phyloP scores from a whole-genome alignment of 2,113 vertebrate genomes.

The Turnix velox region DNA sequence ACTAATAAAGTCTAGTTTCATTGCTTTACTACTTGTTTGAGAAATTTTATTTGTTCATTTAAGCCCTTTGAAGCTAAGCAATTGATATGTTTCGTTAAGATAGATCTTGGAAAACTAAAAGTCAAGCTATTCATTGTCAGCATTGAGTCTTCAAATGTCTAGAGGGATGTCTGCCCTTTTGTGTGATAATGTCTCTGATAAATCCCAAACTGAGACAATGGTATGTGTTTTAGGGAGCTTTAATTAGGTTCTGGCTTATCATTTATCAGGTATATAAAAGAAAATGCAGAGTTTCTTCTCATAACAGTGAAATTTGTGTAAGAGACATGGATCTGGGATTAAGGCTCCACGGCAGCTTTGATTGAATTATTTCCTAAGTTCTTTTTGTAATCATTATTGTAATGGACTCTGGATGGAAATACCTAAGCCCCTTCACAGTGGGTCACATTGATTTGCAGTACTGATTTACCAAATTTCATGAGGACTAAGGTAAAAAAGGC shows the following conservation, averaged over 20 bases:
- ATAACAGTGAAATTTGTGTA: neutral
- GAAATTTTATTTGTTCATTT: slow-evolving; percentile 13
- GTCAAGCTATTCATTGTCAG: slow-evolving; percentile 18
- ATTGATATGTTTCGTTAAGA: neutral
- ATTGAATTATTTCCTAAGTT: slow-evolving; percentile 10
- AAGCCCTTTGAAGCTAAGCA: neutral
- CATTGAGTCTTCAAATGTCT: slow-evolving; percentile 13
- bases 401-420: neutral
- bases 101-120: slow-evolving; percentile 12
- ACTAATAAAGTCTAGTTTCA: neutral
- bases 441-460: neutral
- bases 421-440: neutral
- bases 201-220: slow-evolving; percentile 14
- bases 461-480: neutral
- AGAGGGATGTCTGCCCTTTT: neutral
- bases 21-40: neutral
- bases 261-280: neutral
- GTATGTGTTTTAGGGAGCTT: neutral
- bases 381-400: neutral
- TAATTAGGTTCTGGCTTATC: slow-evolving; percentile 30
- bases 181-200: neutral
- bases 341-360: neutral
- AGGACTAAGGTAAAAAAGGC: neutral
- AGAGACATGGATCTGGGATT: neutral
- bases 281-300: neutral